These are phyloP conservation scores for Copsychus sechellarum DNA, from an alignment of 2,113 vertebrate genomes.

Conservation along the genomic window DNA sequence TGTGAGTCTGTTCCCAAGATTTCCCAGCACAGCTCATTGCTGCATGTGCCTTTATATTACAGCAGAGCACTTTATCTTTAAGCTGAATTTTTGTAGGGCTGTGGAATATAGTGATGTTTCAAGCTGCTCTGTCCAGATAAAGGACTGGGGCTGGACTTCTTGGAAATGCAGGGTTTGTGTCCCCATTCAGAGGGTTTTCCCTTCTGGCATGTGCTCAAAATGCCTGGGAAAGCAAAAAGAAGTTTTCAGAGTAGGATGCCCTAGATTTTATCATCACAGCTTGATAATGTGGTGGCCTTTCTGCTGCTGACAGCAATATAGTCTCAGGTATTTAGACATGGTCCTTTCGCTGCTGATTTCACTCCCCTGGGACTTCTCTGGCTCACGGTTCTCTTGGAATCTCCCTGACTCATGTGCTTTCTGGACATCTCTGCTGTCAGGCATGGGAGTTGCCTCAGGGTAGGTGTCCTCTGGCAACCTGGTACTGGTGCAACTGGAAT, in stretches of 20 bases:
- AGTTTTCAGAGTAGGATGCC: background rate
- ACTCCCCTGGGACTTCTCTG: background rate
- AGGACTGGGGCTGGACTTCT: background rate
- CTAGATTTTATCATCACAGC: background rate
- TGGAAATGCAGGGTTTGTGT: background rate
- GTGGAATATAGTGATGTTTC: background rate
- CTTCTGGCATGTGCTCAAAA: background rate
- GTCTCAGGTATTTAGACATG: background rate
- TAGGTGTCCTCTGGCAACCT: background rate
- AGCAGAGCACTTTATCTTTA: constrained; percentile 2
- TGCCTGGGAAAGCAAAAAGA: background rate
- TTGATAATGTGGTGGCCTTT: background rate
- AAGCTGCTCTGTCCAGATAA: constrained; percentile 15
- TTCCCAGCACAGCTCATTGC: background rate
- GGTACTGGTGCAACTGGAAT: background rate
- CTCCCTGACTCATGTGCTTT: accelerated
- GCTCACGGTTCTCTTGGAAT: background rate
- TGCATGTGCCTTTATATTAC: background rate
- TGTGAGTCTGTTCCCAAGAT: background rate
- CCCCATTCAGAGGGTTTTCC: background rate
- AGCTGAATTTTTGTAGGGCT: background rate
- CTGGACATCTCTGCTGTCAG: background rate
- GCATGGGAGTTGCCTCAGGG: accelerated
- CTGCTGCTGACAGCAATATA: background rate
- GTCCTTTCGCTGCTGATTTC: background rate